Evolutionary conservation across 2,888 invertebrate species (phyloP).

Genomic region (Anagyrus pseudococci): DNA sequence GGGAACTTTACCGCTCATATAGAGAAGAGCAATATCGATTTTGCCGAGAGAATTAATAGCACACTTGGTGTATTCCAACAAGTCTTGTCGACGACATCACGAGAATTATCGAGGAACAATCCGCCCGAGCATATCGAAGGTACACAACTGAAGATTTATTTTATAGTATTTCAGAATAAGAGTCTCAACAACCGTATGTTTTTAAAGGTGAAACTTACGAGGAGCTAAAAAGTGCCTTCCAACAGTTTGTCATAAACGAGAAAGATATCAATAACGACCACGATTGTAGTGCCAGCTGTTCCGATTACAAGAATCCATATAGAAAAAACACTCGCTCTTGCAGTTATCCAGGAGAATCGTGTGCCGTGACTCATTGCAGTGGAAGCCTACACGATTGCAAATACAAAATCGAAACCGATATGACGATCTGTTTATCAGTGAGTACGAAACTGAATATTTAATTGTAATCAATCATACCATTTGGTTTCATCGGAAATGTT

Average conservation of each 20-base stretch:
- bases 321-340: neutral
- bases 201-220: constrained; percentile 50
- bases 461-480: neutral
- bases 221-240: constrained; percentile 79
- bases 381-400: neutral
- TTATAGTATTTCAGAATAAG: neutral
- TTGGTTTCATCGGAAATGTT: neutral
- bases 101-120: neutral
- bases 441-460: neutral
- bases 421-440: neutral
- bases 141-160: neutral
- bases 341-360: neutral
- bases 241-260: constrained; percentile 88
- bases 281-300: constrained; percentile 58
- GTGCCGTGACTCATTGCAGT: neutral
- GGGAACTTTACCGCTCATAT: neutral
- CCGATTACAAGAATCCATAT: neutral
- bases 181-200: neutral
- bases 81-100: neutral
- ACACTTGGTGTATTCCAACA: neutral
- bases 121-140: constrained; percentile 8
- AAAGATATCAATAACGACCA: constrained; percentile 75
- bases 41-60: neutral
- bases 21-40: neutral
- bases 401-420: neutral